Base-by-base conservation (phyloP, 2,797 vertebrate species). In the Euthynnus affinis region DNA sequence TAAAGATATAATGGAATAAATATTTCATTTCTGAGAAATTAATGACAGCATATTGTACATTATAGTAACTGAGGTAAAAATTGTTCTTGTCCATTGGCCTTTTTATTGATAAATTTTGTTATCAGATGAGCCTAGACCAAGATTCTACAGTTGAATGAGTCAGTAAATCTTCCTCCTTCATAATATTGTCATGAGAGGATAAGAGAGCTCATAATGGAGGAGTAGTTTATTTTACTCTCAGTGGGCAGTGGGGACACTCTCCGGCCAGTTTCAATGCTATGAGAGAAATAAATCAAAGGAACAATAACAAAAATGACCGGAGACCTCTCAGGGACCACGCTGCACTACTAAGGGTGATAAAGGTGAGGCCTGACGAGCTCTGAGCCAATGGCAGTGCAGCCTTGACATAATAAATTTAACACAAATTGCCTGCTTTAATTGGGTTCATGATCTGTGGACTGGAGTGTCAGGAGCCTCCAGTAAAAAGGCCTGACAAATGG, bases 381-480 rank as follows among this genome's bases (percentile, higher is more conserved):
- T 15, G 80, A 82, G 85, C 92, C 92, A 90, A 93, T 92, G 46
- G 88, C 74, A n/a, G 49, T 1, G 56, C 52, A 32, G 81, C 61
- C 63, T 66, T 6, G 51, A 82, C 80, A 74, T 87, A 83, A 92
- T 94, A 94, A 94, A 94, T 92, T 93, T 90, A 84, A 88, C 90
- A 88, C 91, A 94, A 95, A 95, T 94, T 91, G 87, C 93, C 83
- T 71, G 80, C 84, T 94, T 94, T 95, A 94, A 95, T 94, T 95
- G 94, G 92, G 94, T 94, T 94, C 94, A 44, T 88, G 94, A 94
- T 93, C 94, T 91, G 87, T 86, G 89, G 93, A 91, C 90, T 85
- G 58, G 80, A 81, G 91, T 85, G 91, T 93, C 89, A 80, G 76
- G 72, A 87, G 91, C 85, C 81, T 83, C 91, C 88, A 91, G 92